These are phyloP conservation scores for Naso thynnoides DNA, from an alignment of 2,797 vertebrate genomes.

Conservation along the genomic window DNA sequence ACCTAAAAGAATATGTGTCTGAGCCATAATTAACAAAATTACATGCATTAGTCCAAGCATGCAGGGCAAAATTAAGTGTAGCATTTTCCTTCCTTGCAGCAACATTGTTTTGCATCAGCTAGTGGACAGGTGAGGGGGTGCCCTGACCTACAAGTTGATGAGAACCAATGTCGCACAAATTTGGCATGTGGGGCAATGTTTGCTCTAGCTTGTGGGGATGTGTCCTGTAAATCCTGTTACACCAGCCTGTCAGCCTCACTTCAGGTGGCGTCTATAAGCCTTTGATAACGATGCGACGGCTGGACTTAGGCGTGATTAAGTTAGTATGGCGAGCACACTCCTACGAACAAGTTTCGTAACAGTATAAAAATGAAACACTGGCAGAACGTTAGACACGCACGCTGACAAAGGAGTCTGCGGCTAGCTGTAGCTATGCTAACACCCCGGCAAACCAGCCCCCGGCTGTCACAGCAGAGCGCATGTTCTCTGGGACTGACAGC, in stretches of 20 bases:
- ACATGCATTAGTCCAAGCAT: not conserved
- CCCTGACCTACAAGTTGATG: constrained; percentile 38
- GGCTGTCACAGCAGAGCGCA: constrained; percentile 73
- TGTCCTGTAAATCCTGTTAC: constrained; percentile 81
- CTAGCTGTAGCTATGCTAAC: constrained; percentile 62
- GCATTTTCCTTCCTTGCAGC: not conserved
- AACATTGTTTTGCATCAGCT: constrained; percentile 4
- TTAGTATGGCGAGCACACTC: not conserved
- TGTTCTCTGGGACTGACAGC: constrained; percentile 77
- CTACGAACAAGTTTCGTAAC: not conserved
- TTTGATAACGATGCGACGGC: not conserved
- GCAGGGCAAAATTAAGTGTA: not conserved
- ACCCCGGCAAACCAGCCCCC: constrained; percentile 16
- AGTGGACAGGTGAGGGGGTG: constrained; percentile 4
- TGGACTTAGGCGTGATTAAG: not conserved
- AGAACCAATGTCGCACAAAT: constrained; percentile 39
- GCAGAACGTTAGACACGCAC: constrained; percentile 9
- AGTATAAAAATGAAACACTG: not conserved
- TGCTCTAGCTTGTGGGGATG: constrained; percentile 47
- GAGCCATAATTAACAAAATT: not conserved
- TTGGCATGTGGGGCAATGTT: constrained; percentile 48
- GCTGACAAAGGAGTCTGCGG: constrained; percentile 67
- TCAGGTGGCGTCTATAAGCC: constrained; percentile 38
- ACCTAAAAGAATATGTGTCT: not conserved
- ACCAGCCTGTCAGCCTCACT: constrained; percentile 71